Conservation (phyloP, 2,113 vertebrate genomes). For the Setophaga coronata region DNA sequence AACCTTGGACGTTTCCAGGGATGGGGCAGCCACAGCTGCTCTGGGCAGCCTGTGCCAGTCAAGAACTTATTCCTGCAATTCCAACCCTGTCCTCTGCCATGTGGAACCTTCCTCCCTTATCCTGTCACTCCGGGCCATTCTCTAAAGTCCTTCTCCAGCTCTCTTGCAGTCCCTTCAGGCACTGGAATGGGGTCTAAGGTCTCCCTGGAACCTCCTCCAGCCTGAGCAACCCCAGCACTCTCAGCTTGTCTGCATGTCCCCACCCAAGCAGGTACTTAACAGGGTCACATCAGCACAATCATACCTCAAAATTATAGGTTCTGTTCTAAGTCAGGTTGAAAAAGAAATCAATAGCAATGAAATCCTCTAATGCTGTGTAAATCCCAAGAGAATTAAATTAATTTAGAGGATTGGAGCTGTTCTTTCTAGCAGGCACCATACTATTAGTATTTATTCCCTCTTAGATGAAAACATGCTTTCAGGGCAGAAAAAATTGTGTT, state of each 20-base stretch:
- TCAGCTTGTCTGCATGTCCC: background rate
- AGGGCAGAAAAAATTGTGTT: background rate
- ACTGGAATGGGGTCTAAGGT: background rate
- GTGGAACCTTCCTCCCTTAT: background rate
- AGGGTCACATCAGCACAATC: background rate
- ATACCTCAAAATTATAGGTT: background rate
- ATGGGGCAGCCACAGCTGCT: background rate
- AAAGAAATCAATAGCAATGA: slow-evolving; percentile 19
- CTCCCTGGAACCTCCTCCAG: background rate
- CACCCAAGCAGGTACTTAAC: background rate
- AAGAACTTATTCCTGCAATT: background rate
- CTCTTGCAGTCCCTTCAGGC: background rate
- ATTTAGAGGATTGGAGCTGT: background rate
- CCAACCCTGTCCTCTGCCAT: background rate
- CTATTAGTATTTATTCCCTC: background rate
- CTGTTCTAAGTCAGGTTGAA: background rate
- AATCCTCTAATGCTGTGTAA: background rate
- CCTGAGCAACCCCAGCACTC: background rate
- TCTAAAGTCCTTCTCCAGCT: background rate
- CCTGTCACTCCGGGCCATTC: no score
- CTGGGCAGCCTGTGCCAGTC: background rate
- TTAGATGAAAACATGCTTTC: background rate
- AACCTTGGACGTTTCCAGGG: background rate
- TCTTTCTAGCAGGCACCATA: background rate
- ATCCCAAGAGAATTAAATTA: background rate